These are phyloP conservation scores for Tryphoninae sp. DNA, from an alignment of 2,888 invertebrate genomes.

Conservation along the genomic window DNA sequence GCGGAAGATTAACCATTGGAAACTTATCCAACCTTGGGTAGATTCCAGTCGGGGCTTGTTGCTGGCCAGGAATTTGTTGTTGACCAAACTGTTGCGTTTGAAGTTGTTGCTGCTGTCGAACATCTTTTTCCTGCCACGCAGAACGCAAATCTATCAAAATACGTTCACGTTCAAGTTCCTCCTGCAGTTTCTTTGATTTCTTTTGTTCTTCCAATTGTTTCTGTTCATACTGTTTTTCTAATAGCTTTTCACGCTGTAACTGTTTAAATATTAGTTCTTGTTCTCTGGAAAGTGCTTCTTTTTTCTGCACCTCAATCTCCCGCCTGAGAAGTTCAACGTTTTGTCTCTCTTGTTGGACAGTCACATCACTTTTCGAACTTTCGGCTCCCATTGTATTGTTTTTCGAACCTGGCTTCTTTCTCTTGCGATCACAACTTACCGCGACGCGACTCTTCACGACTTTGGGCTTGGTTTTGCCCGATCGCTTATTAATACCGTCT, in stretches of 20 bases:
- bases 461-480: not conserved
- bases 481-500: not conserved
- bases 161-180: constrained; percentile 11
- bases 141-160: too few species aligned
- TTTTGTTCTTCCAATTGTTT: not conserved
- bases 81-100: not conserved
- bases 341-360: too few species aligned
- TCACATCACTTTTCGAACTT: not conserved
- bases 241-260: not conserved
- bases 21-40: too few species aligned
- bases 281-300: not conserved
- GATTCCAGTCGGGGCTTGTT: too few species aligned
- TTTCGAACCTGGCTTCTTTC: constrained; percentile 23
- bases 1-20: not conserved
- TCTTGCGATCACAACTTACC: constrained; percentile 17
- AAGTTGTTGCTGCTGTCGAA: not conserved
- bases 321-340: too few species aligned
- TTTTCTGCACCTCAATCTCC: too few species aligned
- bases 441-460: not conserved
- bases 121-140: not conserved
- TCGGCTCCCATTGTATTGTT: constrained; percentile 23
- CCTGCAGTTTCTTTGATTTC: not conserved
- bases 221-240: not conserved
- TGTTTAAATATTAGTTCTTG: not conserved
- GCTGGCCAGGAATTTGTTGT: not conserved